A percentile compares a stretch with the other conserved stretches of the same genome.
phyloP scores from a whole-genome alignment of 2,888 invertebrate species.

The Archips xylosteana region DNA sequence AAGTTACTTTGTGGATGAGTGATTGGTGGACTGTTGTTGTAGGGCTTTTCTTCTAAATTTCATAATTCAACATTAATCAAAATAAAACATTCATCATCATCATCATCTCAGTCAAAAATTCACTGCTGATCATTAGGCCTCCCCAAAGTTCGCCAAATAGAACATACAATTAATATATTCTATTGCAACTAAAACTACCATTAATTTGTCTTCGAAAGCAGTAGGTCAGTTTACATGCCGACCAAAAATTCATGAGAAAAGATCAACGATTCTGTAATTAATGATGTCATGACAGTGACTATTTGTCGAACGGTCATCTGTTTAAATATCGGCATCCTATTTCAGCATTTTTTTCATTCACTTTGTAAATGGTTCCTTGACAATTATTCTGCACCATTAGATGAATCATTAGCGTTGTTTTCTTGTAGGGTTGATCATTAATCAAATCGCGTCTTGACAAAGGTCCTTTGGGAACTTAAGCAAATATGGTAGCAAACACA shows the following conservation, averaged over 20 bases:
- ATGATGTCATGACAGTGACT: conserved; percentile 37
- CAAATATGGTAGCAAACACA: conserved; percentile 29
- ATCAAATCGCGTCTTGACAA: conserved; percentile 32
- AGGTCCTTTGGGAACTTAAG: conserved; percentile 28
- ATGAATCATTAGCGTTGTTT: conserved; percentile 45
- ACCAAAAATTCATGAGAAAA: conserved; percentile 19
- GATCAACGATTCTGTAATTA: conserved; percentile 34
- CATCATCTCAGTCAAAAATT: too few species aligned
- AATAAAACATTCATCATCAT: too few species aligned
- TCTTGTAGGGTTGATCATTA: conserved; percentile 38
- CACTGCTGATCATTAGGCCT: too few species aligned
- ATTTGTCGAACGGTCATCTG: conserved; percentile 37
- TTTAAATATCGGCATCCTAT: conserved; percentile 19
- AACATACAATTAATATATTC: too few species aligned
- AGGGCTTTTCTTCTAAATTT: too few species aligned
- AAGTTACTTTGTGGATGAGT: too few species aligned
- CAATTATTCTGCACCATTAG: conserved; percentile 44
- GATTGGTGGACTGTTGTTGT: too few species aligned
- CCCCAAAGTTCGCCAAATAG: too few species aligned
- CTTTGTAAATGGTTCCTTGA: conserved; percentile 34
- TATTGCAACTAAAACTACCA: too few species aligned
- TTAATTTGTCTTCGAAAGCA: too few species aligned
- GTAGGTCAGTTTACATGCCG: not conserved
- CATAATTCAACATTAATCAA: too few species aligned
- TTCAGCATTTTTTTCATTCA: conserved; percentile 29